Base-by-base conservation (phyloP, 1,140 invertebrate species). In the Diorhabda elongata region DNA sequence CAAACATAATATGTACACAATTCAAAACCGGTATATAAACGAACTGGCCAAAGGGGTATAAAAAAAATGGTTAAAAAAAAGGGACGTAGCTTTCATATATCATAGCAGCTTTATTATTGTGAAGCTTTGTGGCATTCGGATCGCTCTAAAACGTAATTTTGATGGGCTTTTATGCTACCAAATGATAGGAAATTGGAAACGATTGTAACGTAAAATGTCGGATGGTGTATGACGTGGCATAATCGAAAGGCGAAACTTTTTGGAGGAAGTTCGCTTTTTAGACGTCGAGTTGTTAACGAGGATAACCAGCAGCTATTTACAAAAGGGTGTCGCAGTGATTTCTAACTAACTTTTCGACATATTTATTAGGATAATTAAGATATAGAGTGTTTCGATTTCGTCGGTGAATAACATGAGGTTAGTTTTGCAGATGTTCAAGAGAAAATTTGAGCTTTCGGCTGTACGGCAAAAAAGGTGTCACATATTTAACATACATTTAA, bases 151-250 rank as follows among this genome's bases (percentile, higher is more conserved):
- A 11, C 60, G 59, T 62, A 44, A 61, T 70, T 69, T 62, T 66
- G 44, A 67, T 56, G 26, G 44, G 60, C 69, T 67, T 70, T 70
- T 70, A 70, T 70, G 67, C 65, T 60, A 61, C 64, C 58, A 61
- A 70, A 66, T 70, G 69, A 70, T 70, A 65, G 69, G 69, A 70
- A 70, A 70, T 70, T 70, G 69, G 69, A 52, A 47, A 44, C 64
- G 59, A 70, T 70, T 65, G 47, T 45, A 65, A 9, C 64, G n/a
- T 43, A 8, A 65, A 57, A 57, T 56, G 64, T 41, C 5, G 52
- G 52, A 65, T 47, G 41, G 58, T 65, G 64, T 41, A 65, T 47
- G 8, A 44, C 6, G 6, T 8, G 6, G n/a, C 47, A 52, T 26
- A 26, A 26, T 26, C 26, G 26, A 26, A 26, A 26, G 26, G 26